Base-by-base conservation (phyloP, 2,888 invertebrate species). In the Aspidapion aeneum region DNA sequence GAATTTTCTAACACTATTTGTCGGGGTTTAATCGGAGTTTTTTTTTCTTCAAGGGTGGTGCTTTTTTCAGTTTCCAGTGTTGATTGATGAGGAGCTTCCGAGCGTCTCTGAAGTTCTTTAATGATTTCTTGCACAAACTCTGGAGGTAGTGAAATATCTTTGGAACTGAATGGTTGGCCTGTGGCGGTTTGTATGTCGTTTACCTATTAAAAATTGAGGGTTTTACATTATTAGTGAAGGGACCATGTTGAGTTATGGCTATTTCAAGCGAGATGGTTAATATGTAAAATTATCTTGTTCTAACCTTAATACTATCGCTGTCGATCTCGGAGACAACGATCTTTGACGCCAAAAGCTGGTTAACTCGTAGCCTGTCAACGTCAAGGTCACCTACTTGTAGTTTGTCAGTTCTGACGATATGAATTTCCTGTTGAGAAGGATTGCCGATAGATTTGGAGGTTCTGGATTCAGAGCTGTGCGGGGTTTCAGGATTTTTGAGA, bases 251-350 rank as follows among this genome's bases (percentile, higher is more conserved):
- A n/a, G n/a, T n/a, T n/a, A n/a, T n/a, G n/a, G n/a, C n/a, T n/a
- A n/a, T n/a, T n/a, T n/a, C n/a, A n/a, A n/a, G n/a, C n/a, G n/a
- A n/a, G n/a, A n/a, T n/a, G n/a, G n/a, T n/a, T n/a, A n/a, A n/a
- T n/a, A n/a, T n/a, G 49, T 48, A n/a, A n/a, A 48, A n/a, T 74
- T 93, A 91, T 58, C 88, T 84, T 0, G 91, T 87, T 67, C 86
- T 87, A 67, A 93, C 83, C 48, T 88, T 86, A 70, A 86, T 84
- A 3, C 91, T 90, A 73, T 93, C 52, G 17, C 64, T 21, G 54
- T 66, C 92, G 65, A 93, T 86, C 77, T 93, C 91, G 0, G 92
- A 91, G 0, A 93, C 92, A 58, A 89, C 82, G 66, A 93, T 90
- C 76, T 90, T 91, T 61, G 87, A 88, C 0, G 93, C 92, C 76